phyloP scores from a whole-genome alignment of 2,113 vertebrate species.

The Leptobrachium ailaonicum region DNA sequence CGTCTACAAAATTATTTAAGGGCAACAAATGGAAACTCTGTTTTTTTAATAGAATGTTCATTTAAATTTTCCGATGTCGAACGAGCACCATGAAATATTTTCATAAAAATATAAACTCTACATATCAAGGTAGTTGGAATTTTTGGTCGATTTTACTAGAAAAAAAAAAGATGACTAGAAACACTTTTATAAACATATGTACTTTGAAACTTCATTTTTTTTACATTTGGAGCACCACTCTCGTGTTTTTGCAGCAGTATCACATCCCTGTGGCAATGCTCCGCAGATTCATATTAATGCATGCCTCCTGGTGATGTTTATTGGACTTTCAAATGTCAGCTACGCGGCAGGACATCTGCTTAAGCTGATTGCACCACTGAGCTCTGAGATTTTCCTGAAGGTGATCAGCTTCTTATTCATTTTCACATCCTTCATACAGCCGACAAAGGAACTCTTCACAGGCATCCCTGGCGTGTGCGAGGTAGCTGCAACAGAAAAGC shows the following conservation, averaged over 20 bases:
- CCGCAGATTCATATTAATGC: slow-evolving; percentile 14
- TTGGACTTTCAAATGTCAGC: slow-evolving; percentile 33
- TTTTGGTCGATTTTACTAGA: slow-evolving; percentile 5
- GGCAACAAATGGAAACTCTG: no score
- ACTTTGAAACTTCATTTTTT: neutral
- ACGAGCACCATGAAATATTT: no score
- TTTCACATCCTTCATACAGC: slow-evolving; percentile 80
- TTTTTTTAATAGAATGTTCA: no score
- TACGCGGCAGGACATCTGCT: slow-evolving; percentile 78
- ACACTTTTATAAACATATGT: neutral
- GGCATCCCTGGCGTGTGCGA: slow-evolving; percentile 60
- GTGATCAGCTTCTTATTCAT: slow-evolving; percentile 73
- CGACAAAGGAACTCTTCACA: slow-evolving; percentile 72
- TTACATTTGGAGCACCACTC: neutral
- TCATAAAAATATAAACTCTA: no score
- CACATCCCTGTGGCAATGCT: neutral
- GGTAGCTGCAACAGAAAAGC: slow-evolving; percentile 57
- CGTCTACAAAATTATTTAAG: no score
- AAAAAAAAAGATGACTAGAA: slow-evolving; percentile 11
- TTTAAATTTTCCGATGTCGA: no score
- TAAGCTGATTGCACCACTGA: slow-evolving; percentile 78
- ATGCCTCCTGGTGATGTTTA: slow-evolving; percentile 19
- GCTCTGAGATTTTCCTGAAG: slow-evolving; percentile 65
- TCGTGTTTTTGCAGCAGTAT: neutral
- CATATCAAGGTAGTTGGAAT: slow-evolving; percentile 28